phyloP scores from a whole-genome alignment of 30 jellyfish, hydroid and myxozoan genomes.

The Rhopilema esculentum region DNA sequence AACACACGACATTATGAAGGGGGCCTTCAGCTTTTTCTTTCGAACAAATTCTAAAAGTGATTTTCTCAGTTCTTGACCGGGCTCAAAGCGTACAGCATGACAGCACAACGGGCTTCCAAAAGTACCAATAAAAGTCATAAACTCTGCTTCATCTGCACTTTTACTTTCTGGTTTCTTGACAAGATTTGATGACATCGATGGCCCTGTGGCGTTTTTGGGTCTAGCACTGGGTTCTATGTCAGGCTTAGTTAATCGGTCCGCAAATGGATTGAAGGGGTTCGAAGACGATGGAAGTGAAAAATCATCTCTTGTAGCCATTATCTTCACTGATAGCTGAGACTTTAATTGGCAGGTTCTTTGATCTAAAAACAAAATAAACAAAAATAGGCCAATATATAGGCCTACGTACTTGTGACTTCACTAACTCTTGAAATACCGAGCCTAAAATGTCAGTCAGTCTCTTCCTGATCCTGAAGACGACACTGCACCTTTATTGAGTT shows the following conservation, averaged over 20 bases:
- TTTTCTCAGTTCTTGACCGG: slow-evolving; percentile 91
- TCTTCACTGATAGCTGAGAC: not conserved
- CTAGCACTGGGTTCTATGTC: slow-evolving; percentile 33
- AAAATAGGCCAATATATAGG: not conserved
- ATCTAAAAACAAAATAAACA: not conserved
- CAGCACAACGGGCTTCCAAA: slow-evolving; percentile 87
- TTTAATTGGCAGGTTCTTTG: not conserved
- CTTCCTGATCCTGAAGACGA: not conserved
- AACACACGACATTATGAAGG: slow-evolving; percentile 89
- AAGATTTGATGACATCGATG: not conserved
- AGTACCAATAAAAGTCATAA: slow-evolving; percentile 21
- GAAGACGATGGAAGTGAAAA: slow-evolving; percentile 39
- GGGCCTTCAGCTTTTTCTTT: slow-evolving; percentile 79
- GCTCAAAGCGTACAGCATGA: slow-evolving; percentile 76
- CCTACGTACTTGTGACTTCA: not conserved
- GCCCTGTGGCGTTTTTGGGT: slow-evolving; percentile 9
- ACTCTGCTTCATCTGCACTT: slow-evolving; percentile 36
- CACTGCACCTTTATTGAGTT: not conserved
- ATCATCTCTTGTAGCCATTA: slow-evolving; percentile 33
- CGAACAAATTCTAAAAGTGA: slow-evolving; percentile 69
- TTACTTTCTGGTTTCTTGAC: slow-evolving; percentile 29
- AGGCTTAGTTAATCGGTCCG: not conserved
- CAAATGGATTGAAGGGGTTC: slow-evolving; percentile 30
- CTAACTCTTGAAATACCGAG: not conserved
- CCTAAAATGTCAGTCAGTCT: not conserved